These are phyloP conservation scores for Anthopleura xanthogrammica DNA, from an alignment of 92 coral and sea anemone species.

Conservation along the genomic window DNA sequence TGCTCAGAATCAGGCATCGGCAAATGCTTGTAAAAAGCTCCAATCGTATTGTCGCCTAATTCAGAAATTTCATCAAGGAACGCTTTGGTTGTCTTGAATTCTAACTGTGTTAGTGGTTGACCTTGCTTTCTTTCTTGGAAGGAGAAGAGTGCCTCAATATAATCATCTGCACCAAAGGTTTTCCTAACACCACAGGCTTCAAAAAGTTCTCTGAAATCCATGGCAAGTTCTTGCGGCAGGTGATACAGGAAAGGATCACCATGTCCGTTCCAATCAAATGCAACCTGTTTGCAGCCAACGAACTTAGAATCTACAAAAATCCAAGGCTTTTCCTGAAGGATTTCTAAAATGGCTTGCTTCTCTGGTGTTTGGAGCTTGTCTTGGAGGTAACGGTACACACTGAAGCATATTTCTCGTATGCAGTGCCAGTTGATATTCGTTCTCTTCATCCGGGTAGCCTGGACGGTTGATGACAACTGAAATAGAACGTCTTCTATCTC, in stretches of 20 bases:
- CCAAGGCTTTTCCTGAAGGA: constrained; percentile 76
- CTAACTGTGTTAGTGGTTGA: constrained; percentile 52
- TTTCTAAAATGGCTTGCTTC: constrained; percentile 52
- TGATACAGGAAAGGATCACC: constrained; percentile 86
- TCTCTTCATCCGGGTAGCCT: constrained; percentile 43
- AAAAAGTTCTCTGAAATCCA: constrained; percentile 66
- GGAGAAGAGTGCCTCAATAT: constrained; percentile 71
- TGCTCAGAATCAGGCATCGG: constrained; percentile 83
- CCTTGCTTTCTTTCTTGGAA: constrained; percentile 76
- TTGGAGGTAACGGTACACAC: constrained; percentile 77
- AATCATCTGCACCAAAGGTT: constrained; percentile 68
- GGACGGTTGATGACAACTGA: constrained; percentile 80
- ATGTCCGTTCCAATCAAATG: constrained; percentile 78
- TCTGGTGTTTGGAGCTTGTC: constrained; percentile 64
- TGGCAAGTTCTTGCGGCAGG: constrained; percentile 74
- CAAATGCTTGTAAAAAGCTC: constrained; percentile 56
- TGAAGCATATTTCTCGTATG: constrained; percentile 58
- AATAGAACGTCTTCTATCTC: constrained; percentile 62
- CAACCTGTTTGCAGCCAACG: constrained; percentile 76
- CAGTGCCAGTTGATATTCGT: constrained; percentile 50
- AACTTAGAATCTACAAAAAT: constrained; percentile 73
- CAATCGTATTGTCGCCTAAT: constrained; percentile 50
- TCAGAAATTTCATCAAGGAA: constrained; percentile 72
- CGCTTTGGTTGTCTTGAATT: constrained; percentile 73
- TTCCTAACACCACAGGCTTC: constrained; percentile 72